Evolutionary conservation across 2,888 invertebrate genomes (phyloP).

Genomic region (Xestia ashworthii): DNA sequence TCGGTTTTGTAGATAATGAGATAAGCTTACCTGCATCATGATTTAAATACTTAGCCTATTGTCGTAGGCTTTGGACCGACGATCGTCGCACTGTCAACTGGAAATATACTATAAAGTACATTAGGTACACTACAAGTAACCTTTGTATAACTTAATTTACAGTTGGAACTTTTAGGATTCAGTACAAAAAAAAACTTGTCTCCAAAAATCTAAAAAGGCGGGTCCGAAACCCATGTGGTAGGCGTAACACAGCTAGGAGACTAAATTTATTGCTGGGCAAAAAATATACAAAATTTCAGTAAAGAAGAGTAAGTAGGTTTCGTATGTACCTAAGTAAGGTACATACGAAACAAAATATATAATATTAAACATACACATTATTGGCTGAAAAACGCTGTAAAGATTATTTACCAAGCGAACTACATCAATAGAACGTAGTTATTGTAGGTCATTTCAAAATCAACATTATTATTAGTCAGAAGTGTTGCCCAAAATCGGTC

Average conservation of each 20-base stretch:
- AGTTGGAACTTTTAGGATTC: not conserved
- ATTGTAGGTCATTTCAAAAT: not conserved
- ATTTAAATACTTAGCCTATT: not conserved
- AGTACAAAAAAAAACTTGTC: not conserved
- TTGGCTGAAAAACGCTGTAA: not conserved
- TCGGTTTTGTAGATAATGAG: not conserved
- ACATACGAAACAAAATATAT: not conserved
- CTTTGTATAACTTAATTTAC: not conserved
- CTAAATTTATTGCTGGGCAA: not conserved
- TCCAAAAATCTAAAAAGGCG: not conserved
- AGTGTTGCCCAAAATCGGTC: too few relatives aligned
- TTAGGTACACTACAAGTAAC: not conserved
- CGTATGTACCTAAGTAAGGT: too few relatives aligned
- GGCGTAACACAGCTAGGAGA: not conserved
- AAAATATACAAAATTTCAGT: not conserved
- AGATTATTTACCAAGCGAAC: not conserved
- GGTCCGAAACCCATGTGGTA: not conserved
- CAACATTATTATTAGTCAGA: too few relatives aligned
- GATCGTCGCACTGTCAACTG: not conserved
- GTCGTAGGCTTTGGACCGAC: not conserved
- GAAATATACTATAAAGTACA: not conserved
- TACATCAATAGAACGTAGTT: not conserved
- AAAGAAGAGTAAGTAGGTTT: not conserved
- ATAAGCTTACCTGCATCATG: not conserved
- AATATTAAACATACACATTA: not conserved